Evolutionary conservation across 2,113 vertebrate genomes (phyloP).

Genomic region (Ammodramus savannarum): DNA sequence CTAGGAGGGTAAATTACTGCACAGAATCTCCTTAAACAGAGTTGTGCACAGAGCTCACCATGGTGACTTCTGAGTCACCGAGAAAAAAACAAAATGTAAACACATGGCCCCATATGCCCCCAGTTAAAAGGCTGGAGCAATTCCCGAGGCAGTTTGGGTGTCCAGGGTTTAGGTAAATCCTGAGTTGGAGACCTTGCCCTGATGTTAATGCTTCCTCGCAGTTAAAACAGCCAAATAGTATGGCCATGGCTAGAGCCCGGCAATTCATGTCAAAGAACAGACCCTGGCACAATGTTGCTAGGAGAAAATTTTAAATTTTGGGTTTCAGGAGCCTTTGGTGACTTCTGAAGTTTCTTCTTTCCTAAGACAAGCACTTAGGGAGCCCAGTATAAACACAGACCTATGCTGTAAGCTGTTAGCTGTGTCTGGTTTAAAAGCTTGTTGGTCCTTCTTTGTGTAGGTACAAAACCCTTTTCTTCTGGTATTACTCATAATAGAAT

Average conservation of each 20-base stretch:
- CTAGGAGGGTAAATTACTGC: neutral
- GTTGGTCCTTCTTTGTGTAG: neutral
- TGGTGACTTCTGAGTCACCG: neutral
- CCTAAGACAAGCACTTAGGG: neutral
- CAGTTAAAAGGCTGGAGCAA: neutral
- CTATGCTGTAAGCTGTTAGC: neutral
- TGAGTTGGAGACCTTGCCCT: neutral
- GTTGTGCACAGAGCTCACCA: neutral
- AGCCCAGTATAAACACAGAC: neutral
- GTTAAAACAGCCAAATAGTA: neutral
- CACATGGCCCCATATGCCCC: neutral
- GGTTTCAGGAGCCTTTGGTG: neutral
- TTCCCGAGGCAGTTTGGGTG: neutral
- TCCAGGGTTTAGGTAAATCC: neutral
- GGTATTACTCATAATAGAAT: neutral
- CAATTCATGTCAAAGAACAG: neutral
- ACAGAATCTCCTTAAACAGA: neutral
- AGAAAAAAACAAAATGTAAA: neutral
- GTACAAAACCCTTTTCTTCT: neutral
- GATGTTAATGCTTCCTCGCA: neutral
- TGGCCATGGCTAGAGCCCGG: neutral
- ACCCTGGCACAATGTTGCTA: neutral
- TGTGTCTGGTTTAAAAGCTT: neutral
- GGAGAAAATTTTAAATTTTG: neutral
- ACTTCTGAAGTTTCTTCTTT: neutral